Evolutionary conservation across 2,797 vertebrate species (phyloP).

Genomic region (Acestrorhynchus altus): DNA sequence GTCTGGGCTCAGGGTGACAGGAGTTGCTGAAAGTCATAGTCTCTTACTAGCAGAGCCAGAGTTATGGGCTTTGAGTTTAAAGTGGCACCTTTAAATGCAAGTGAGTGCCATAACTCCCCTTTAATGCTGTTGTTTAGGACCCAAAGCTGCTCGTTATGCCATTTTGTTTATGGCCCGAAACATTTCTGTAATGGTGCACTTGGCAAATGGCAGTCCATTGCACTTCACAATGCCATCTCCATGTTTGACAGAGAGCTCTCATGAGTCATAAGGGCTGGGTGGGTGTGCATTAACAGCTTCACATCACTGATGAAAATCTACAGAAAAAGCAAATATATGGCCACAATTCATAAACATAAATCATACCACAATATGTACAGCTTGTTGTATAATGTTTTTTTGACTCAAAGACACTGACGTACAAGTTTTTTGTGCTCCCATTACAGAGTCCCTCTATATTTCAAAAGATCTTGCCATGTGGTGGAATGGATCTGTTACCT

Average conservation of each 20-base stretch:
- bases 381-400: not conserved
- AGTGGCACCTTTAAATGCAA: slow-evolving; percentile 42
- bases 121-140: slow-evolving; percentile 51
- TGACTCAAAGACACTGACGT: not conserved
- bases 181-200: slow-evolving; percentile 54
- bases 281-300: slow-evolving; percentile 41
- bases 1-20: slow-evolving; percentile 39
- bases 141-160: slow-evolving; percentile 42
- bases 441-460: too few species aligned
- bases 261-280: slow-evolving; percentile 33
- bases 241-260: slow-evolving; percentile 50
- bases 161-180: slow-evolving; percentile 55
- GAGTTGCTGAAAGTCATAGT: slow-evolving; percentile 55
- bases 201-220: slow-evolving; percentile 52
- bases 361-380: not conserved
- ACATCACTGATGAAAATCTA: slow-evolving; percentile 40
- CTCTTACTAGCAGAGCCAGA: slow-evolving; percentile 34
- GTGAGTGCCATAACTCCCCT: slow-evolving; percentile 43
- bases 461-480: not conserved
- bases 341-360: slow-evolving; percentile 9
- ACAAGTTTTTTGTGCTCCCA: too few species aligned
- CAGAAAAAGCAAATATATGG: slow-evolving; percentile 31
- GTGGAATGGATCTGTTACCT: slow-evolving; percentile 4
- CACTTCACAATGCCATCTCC: slow-evolving; percentile 45
- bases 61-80: slow-evolving; percentile 52